Evolutionary conservation across 2,888 invertebrate genomes (phyloP).

Genomic region (Thera obeliscata): DNA sequence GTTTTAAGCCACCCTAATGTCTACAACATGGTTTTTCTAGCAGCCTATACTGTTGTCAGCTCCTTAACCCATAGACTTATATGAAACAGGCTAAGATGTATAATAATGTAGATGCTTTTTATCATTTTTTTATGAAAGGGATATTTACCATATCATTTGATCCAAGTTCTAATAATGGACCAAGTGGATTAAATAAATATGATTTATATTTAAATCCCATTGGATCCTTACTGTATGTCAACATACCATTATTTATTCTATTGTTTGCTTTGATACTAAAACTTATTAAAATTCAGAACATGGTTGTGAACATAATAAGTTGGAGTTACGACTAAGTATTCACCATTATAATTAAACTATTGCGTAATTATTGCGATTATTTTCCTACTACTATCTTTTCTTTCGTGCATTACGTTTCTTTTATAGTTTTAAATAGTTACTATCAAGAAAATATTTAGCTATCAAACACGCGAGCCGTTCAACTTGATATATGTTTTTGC

Average conservation of each 20-base stretch:
- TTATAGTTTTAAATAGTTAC: neutral
- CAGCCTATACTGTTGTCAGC: no score
- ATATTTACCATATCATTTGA: no score
- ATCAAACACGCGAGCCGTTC: constrained; percentile 16
- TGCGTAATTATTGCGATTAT: neutral
- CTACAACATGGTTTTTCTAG: no score
- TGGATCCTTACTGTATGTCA: constrained; percentile 5
- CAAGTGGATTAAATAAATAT: neutral
- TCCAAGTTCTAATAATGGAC: no score
- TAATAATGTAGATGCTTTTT: no score
- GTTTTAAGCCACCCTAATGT: no score
- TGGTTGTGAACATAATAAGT: constrained; percentile 46
- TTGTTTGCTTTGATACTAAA: constrained; percentile 23
- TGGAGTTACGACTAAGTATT: constrained; percentile 27
- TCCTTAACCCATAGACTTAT: no score
- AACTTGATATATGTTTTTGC: neutral
- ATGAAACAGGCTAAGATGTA: no score
- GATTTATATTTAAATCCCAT: constrained; percentile 7
- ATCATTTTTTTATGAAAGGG: no score
- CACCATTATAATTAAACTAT: neutral
- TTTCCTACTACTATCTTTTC: neutral
- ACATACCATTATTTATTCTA: constrained; percentile 17
- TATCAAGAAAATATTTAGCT: constrained; percentile 22
- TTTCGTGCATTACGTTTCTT: neutral
- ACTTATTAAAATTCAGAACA: constrained; percentile 49